phyloP scores from a whole-genome alignment of 2,113 vertebrate genomes.

The Callipepla californica region DNA sequence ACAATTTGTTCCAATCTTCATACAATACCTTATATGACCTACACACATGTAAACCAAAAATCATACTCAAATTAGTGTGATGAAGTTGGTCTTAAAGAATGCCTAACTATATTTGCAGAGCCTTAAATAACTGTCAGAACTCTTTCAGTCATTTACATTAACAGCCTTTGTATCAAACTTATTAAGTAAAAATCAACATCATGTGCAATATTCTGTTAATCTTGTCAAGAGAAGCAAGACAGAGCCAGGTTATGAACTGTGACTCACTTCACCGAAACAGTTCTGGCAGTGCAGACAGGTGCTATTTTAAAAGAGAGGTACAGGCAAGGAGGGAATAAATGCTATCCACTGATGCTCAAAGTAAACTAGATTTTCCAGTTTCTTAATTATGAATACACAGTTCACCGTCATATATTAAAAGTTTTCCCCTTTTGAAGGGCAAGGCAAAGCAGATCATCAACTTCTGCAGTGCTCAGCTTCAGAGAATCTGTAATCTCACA shows the following conservation, averaged over 20 bases:
- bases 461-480: not conserved
- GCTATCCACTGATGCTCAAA: not conserved
- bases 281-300: accelerated
- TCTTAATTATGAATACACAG: not conserved
- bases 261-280: no score
- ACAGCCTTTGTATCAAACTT: not conserved
- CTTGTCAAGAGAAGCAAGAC: accelerated
- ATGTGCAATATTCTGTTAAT: accelerated
- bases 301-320: accelerated
- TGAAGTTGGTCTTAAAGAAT: not conserved
- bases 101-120: not conserved
- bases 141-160: accelerated
- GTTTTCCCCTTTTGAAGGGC: not conserved
- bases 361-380: not conserved
- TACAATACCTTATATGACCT: not conserved
- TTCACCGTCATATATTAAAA: not conserved
- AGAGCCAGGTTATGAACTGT: not conserved
- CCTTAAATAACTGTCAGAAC: not conserved
- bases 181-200: not conserved
- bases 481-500: not conserved
- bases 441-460: not conserved
- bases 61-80: not conserved
- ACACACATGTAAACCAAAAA: not conserved
- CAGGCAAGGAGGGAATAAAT: not conserved
- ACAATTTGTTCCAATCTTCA: not conserved